Base-by-base conservation (phyloP, 2,113 vertebrate species). In the Myotis davidii region DNA sequence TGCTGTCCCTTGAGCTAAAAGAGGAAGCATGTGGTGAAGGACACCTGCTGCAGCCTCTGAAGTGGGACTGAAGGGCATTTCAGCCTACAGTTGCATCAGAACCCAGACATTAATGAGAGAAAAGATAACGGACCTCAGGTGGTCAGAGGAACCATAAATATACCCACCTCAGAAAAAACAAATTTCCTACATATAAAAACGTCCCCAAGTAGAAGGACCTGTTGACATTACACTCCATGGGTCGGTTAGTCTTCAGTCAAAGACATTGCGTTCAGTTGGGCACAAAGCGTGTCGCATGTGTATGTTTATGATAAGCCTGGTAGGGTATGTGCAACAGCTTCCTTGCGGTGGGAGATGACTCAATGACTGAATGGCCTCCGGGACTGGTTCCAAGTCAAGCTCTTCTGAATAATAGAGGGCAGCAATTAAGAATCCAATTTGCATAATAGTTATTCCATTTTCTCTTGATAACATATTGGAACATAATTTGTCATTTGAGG, bases 401-500 rank as follows among this genome's bases (percentile, higher is more conserved):
- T 85, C 90, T 88, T 48, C 52, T 95, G 45, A 73, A 56, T 72
- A 81, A 84, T 32, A 82, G 18, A 85, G 45, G 59, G 3, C 37
- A 83, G 34, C 42, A 95, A 94, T 78, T 95, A 94, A 56, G 20
- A 54, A 59, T 70, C 52, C 59, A 81, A 94, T 92, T 92, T 88
- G 20, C 42, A 88, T 82, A 50, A 78, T 32, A 45, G n/a, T 88
- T 79, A 85, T n/a, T 65, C n/a, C 13, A 56, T 81, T 95, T 93
- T 95, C 81, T 89, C 50, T 83, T 88, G 72, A 82, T 78, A 83
- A 59, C 45, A 18, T 76, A 93, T 85, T 94, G 73, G 50, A 92
- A 89, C 89, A 85, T 97, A 90, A 78, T 96, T 95, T 88, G 64
- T 90, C 54, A 82, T 96, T 90, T 52, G 78, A 85, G 77, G 9